Evolutionary conservation across 1,140 invertebrate species (phyloP).

Genomic region (Agraylea sexmaculata): DNA sequence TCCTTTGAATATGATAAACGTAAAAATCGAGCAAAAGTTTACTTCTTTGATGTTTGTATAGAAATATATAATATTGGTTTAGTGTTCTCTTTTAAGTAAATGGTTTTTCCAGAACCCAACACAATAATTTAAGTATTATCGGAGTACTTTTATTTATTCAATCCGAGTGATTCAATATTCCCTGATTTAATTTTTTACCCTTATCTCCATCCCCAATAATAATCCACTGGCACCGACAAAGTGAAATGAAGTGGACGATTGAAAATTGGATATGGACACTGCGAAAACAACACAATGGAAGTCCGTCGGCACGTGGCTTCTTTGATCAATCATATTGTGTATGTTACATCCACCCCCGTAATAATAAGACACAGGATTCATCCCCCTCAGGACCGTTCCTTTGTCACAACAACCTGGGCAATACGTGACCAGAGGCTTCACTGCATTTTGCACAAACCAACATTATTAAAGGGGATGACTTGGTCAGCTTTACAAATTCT

Average conservation of each 20-base stretch:
- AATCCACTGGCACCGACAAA: too few relatives aligned
- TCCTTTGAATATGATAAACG: slow-evolving; percentile 3
- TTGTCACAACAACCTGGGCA: not conserved
- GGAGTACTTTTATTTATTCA: not conserved
- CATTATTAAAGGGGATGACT: slow-evolving; percentile 2
- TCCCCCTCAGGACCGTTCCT: slow-evolving; percentile 5
- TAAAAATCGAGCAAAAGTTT: slow-evolving; percentile 4
- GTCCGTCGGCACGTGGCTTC: slow-evolving; percentile 7
- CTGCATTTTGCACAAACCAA: not conserved
- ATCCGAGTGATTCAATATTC: not conserved
- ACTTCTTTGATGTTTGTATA: slow-evolving; percentile 18
- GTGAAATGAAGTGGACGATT: too few relatives aligned
- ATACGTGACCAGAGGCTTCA: not conserved
- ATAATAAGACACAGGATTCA: not conserved
- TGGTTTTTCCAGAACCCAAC: too few relatives aligned
- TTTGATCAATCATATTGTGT: slow-evolving; percentile 18
- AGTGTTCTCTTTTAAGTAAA: slow-evolving; percentile 6
- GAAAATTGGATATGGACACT: too few relatives aligned
- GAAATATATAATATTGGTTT: slow-evolving; percentile 17
- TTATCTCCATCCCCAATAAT: slow-evolving; percentile 5
- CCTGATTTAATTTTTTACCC: not conserved
- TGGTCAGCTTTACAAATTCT: too few relatives aligned
- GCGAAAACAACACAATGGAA: slow-evolving; percentile 1
- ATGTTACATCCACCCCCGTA: too few relatives aligned
- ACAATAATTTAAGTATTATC: not conserved